These are phyloP conservation scores for Nothoprocta perdicaria DNA, from an alignment of 2,113 vertebrate genomes.

Conservation along the genomic window DNA sequence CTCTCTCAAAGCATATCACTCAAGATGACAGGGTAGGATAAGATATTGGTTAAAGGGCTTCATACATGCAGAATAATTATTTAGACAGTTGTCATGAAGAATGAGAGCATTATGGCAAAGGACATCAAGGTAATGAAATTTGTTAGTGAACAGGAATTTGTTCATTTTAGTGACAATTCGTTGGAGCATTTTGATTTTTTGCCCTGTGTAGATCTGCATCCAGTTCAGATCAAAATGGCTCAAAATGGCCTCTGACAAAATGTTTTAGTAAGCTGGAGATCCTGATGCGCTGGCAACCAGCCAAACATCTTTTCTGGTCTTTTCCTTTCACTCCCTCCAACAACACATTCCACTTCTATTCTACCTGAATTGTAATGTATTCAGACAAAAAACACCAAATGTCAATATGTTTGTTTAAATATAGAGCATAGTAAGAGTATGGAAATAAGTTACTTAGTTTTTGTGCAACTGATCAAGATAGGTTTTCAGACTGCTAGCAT, in stretches of 20 bases:
- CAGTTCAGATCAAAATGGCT: neutral
- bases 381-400: fast-evolving
- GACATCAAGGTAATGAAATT: neutral
- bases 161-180: neutral
- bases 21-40: neutral
- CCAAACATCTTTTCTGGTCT: neutral
- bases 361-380: fast-evolving
- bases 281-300: neutral
- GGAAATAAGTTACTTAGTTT: neutral
- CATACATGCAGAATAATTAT: slow-evolving; percentile 1
- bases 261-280: neutral
- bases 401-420: neutral
- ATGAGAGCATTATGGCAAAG: neutral
- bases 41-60: neutral
- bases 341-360: neutral
- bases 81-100: neutral
- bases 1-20: slow-evolving; percentile 12
- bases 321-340: neutral
- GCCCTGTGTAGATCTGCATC: neutral
- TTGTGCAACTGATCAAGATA: no score
- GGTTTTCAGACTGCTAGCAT: no score
- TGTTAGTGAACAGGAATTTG: neutral
- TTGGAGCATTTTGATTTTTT: neutral
- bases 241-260: neutral
- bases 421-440: neutral